A percentile compares a stretch with the other conserved stretches of the same genome.
These are phyloP conservation scores for Phylloscopus trochilus DNA, from an alignment of 2,113 vertebrate genomes.

Conservation along the genomic window DNA sequence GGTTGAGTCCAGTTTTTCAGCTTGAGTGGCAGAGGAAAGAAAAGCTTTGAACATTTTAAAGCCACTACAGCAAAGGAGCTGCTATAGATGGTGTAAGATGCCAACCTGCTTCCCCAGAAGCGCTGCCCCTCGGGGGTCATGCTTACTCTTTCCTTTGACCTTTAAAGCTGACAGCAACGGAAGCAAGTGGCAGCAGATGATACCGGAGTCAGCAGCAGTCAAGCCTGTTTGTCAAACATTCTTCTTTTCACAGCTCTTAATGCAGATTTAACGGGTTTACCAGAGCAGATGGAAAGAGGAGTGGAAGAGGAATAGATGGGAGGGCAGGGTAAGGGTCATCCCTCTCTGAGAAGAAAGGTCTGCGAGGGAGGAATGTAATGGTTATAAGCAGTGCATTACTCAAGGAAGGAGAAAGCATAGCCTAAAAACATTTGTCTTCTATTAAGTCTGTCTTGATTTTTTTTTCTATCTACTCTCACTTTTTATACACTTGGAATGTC, in stretches of 20 bases:
- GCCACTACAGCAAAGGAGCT: background rate
- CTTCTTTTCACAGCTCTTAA: background rate
- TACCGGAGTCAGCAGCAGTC: background rate
- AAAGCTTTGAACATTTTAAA: background rate
- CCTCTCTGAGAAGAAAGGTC: background rate
- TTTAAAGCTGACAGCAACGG: background rate
- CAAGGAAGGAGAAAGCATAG: background rate
- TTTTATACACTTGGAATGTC: background rate
- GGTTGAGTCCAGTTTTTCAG: background rate
- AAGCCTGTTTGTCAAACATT: background rate
- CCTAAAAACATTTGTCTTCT: background rate
- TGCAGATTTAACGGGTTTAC: background rate
- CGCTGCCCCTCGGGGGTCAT: background rate
- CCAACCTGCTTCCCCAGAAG: background rate
- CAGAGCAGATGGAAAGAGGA: background rate
- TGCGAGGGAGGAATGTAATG: background rate
- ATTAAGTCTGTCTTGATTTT: background rate
- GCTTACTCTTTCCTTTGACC: background rate
- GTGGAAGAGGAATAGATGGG: background rate
- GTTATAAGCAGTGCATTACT: background rate
- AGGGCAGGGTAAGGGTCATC: background rate
- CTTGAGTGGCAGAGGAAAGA: background rate
- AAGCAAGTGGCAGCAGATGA: background rate
- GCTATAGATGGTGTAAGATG: fast-evolving
- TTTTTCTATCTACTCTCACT: background rate